phyloP scores from a whole-genome alignment of 2,888 invertebrate genomes.

The Monochamus alternatus region DNA sequence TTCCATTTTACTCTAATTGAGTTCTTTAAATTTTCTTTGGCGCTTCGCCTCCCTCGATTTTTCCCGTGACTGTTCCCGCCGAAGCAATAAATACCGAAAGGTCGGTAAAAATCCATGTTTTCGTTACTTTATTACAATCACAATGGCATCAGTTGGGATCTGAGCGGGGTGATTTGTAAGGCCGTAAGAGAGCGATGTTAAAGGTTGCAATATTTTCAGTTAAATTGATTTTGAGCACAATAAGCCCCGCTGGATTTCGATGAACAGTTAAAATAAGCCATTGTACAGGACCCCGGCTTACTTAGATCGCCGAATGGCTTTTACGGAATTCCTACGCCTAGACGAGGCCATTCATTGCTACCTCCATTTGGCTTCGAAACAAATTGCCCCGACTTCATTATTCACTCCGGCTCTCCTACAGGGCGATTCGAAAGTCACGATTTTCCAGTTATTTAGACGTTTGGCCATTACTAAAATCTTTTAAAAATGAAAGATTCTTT shows the following conservation, averaged over 20 bases:
- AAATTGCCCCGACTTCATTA: constrained; percentile 38
- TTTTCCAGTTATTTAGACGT: no score
- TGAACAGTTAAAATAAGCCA: constrained; percentile 69
- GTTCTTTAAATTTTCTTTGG: neutral
- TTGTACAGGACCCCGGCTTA: constrained; percentile 67
- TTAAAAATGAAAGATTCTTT: no score
- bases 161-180: constrained; percentile 34
- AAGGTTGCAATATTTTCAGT: constrained; percentile 67
- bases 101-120: constrained; percentile 17
- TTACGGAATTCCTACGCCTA: constrained; percentile 47
- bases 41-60: neutral
- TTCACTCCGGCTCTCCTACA: constrained; percentile 23
- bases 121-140: constrained; percentile 16
- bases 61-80: neutral
- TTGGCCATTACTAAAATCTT: no score
- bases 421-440: neutral
- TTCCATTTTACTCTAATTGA: neutral
- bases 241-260: constrained; percentile 67
- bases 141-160: constrained; percentile 35
- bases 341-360: constrained; percentile 43
- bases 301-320: constrained; percentile 66
- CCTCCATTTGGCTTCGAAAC: constrained; percentile 38
- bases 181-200: constrained; percentile 49
- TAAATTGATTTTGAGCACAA: constrained; percentile 69
- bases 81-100: constrained; percentile 4